Evolutionary conservation across 2,113 vertebrate species (phyloP).

Genomic region (Procavia capensis): DNA sequence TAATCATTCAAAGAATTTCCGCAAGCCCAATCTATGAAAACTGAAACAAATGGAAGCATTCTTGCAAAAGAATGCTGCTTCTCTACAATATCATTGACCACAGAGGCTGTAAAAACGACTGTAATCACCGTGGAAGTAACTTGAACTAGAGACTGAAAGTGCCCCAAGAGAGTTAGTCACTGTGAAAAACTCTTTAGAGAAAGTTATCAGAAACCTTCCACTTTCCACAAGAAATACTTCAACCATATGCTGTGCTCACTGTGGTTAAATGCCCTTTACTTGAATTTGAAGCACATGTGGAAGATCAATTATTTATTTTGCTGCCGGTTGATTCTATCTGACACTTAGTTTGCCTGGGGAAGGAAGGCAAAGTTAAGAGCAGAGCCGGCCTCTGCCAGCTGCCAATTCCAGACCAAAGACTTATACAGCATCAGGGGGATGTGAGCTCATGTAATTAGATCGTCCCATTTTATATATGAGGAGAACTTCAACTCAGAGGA

Average conservation of each 20-base stretch:
- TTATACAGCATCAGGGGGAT: not conserved
- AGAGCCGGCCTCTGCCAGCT: not conserved
- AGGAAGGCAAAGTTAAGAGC: not conserved
- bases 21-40: not conserved
- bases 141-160: conserved; percentile 49
- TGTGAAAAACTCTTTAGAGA: conserved; percentile 36
- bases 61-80: conserved; percentile 12
- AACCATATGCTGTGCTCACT: not conserved
- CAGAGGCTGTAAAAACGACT: conserved; percentile 34
- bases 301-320: conserved; percentile 39
- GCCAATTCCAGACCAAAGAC: not conserved
- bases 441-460: not conserved
- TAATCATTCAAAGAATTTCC: conserved; percentile 47
- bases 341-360: not conserved
- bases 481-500: not conserved
- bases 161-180: not conserved
- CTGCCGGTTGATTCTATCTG: not conserved
- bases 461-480: not conserved
- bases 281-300: conserved; percentile 57
- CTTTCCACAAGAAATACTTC: conserved; percentile 13
- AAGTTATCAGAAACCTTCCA: conserved; percentile 38
- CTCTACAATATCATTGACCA: conserved; percentile 13
- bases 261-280: not conserved
- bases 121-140: conserved; percentile 59
- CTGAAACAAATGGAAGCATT: conserved; percentile 42